Conservation (phyloP, 2,888 invertebrate genomes). For the Piscicola geometra region DNA sequence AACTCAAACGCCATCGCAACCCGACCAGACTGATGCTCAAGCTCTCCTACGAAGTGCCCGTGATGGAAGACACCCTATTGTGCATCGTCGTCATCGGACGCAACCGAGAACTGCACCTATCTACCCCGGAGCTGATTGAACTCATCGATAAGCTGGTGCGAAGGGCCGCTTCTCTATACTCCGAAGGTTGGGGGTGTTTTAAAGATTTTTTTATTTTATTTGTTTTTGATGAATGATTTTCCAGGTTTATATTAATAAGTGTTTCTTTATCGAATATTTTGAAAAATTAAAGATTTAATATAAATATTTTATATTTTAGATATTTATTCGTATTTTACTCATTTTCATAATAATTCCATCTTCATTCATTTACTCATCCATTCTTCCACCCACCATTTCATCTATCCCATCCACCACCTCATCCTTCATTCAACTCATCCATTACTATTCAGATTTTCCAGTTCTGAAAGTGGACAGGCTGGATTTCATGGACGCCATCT, state of each 20-base stretch:
- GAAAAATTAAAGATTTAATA: too few species aligned
- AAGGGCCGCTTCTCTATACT: constrained; percentile 73
- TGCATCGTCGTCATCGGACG: constrained; percentile 77
- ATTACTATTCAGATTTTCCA: constrained; percentile 47
- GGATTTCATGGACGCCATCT: constrained; percentile 81
- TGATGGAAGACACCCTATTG: constrained; percentile 75
- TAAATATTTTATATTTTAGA: too few species aligned
- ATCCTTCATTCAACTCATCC: background rate
- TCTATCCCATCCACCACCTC: background rate
- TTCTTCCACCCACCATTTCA: too few species aligned
- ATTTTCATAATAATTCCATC: too few species aligned
- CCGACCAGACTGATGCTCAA: constrained; percentile 59
- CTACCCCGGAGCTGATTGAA: constrained; percentile 77
- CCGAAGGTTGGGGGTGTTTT: constrained; percentile 59
- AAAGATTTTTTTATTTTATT: too few species aligned
- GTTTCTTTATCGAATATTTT: too few species aligned
- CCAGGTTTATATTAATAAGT: too few species aligned
- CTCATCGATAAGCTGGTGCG: constrained; percentile 77
- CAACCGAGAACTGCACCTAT: constrained; percentile 66
- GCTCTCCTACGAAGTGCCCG: constrained; percentile 79
- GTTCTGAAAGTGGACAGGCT: constrained; percentile 54
- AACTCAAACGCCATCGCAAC: background rate
- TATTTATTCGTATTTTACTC: too few species aligned
- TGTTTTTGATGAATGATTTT: too few species aligned
- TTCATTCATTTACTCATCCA: too few species aligned